Base-by-base conservation (phyloP, 2,888 invertebrate genomes). In the Tortrix viridana region DNA sequence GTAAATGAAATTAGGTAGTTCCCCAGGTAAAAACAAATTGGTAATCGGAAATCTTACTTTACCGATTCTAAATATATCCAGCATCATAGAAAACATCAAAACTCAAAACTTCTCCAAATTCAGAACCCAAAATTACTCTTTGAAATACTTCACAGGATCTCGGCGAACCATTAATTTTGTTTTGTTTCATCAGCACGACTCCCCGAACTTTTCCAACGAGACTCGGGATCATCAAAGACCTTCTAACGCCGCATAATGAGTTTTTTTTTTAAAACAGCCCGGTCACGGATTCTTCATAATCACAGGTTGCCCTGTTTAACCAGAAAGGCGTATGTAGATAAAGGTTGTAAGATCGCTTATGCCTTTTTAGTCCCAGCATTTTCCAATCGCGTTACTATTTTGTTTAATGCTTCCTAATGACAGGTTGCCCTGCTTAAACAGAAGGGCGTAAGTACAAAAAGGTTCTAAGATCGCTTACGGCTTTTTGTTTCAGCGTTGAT, bases 171-270 rank as follows among this genome's bases (percentile, higher is more conserved):
- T 41, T 41, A 41, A 38, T 38, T 38, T 16, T n/a, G 5, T 41
- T 41, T 41, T 16, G 16, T 41, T 41, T 41, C 41, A 41, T 41
- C 41, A 14, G 41, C n/a, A 16, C 16, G 16, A 41, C 5, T 41
- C 41, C 41, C 41, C 16, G 16, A 41, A 41, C 41, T n/a, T n/a
- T 5, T 41, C 16, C 41, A n/a, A 41, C n/a, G n/a, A n/a, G 14
- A 41, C 5, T 41, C 41, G 53, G 53, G 16, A n/a, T 38, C 20
- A 16, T 41, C 22, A 53, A 53, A 53, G 53, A 53, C 0, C 6
- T n/a, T 20, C 22, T 53, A 53, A 53, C 22, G 22, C 38, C 20
- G 41, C 22, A 41, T 41, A 20, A 53, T 53, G 38, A 41, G 53
- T 38, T 41, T 41, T 53, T 22, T 53, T 53, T 41, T 23, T n/a